Base-by-base conservation (phyloP, 2,113 vertebrate species). In the Ovibos moschatus region DNA sequence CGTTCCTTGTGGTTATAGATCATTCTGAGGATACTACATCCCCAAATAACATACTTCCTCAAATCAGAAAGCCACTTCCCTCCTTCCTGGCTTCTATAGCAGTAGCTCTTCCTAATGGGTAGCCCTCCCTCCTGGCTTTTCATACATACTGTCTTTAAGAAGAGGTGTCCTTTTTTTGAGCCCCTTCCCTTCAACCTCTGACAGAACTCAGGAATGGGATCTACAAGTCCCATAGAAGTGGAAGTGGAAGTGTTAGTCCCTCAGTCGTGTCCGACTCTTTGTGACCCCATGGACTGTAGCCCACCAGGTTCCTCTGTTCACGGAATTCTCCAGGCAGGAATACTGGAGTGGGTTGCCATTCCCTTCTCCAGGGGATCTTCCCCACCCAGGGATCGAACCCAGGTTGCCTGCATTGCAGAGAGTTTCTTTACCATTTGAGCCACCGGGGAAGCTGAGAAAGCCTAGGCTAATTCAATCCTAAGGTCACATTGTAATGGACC, bases 31-130 rank as follows among this genome's bases (percentile, higher is more conserved):
- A 28, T 84, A 82, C 6, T 82, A 97, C 10, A 67, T 67, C 45
- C 64, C 62, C 55, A 84, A 55, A 91, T 89, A 97, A 87, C 85
- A 64, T 74, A 55, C 58, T 95, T 94, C 74, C 45, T 94, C 55
- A 51, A 82, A 30, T 86, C 67, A 85, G 62, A 71, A 71, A 96
- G n/a, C 33, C 30, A 33, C 6, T 85, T 91, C 10, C 55, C 5
- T 87, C 16, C 30, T 85, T 86, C 87, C 76, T 95, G 88, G 30
- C 28, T 85, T 95, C 58, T 87, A 27, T 7, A 93, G 9, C 6
- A 93, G 40, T 74, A 98, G 12, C n/a, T 92, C 36, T 64, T 90
- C 64, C 50, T 85, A 58, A 15, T 50, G 15, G 15, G 33, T 71
- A 96, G 16, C 47, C 36, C 45, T 79, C 28, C 7, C 17, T 19